These are phyloP conservation scores for Macroramphosus scolopax DNA, from an alignment of 2,797 vertebrate genomes.

Conservation along the genomic window DNA sequence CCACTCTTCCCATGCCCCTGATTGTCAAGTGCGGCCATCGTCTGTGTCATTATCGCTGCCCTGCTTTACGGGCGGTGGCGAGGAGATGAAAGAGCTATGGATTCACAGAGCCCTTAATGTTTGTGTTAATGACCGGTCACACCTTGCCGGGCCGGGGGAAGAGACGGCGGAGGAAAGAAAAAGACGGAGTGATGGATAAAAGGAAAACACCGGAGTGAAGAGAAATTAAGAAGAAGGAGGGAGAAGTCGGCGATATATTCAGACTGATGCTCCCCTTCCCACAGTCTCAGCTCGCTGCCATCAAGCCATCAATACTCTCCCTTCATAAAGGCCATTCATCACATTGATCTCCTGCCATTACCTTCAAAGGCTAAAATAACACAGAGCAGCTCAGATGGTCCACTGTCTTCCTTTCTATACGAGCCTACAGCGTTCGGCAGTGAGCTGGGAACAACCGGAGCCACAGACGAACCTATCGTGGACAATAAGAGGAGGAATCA, in stretches of 20 bases:
- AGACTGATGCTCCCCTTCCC: conserved; percentile 50
- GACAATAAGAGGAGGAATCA: conserved; percentile 43
- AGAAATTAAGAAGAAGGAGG: conserved; percentile 33
- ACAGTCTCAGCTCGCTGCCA: conserved; percentile 52
- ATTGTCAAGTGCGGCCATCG: conserved; percentile 62
- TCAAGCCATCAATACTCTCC: conserved; percentile 62
- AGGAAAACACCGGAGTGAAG: conserved; percentile 30
- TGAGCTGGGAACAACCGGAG: too few species aligned
- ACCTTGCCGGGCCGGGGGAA: conserved; percentile 43
- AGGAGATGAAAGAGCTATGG: conserved; percentile 60
- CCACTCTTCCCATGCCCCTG: conserved; percentile 35
- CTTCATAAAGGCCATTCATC: conserved; percentile 74
- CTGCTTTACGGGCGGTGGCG: conserved; percentile 56
- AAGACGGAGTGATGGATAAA: conserved; percentile 50
- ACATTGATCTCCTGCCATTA: conserved; percentile 75
- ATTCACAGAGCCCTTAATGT: conserved; percentile 66
- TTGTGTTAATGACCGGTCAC: conserved; percentile 70
- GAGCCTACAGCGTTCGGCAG: conserved; percentile 36
- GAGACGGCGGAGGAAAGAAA: conserved; percentile 30
- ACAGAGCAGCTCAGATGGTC: conserved; percentile 53
- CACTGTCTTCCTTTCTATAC: conserved; percentile 31
- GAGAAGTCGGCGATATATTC: conserved; percentile 53
- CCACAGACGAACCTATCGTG: conserved; percentile 23
- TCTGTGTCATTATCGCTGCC: conserved; percentile 56
- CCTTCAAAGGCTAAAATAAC: conserved; percentile 71